Base-by-base conservation (phyloP, 2,113 vertebrate genomes). In the Eptatretus burgeri region DNA sequence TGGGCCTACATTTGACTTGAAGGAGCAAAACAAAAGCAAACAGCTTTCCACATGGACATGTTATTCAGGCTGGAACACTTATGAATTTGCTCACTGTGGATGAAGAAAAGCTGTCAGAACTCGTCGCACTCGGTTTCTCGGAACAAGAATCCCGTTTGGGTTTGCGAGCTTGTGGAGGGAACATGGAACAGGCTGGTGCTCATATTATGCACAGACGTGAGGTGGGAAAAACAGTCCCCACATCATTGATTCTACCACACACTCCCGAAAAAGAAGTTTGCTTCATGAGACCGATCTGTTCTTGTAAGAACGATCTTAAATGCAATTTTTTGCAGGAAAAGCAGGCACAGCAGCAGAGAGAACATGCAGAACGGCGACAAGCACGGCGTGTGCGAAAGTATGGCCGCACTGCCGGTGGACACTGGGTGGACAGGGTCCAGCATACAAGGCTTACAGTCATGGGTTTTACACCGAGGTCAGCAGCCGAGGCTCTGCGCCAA, bases 131-230 rank as follows among this genome's bases (percentile, higher is more conserved):
- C 73, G 87, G 89, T 0, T 98, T 84, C 71, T 79, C 77, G 0
- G 81, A 83, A 9, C 80, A 85, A 74, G 91, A 98, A 52, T 79
- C 82, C 49, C 83, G 91, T 1, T 77, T 98, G 1, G 83, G 82
- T 9, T 78, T 98, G 63, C 69, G 91, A 66, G 89, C 91, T 0
- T 91, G 84, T 69, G 73, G 76, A 0, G 87, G 88, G 20, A 75
- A 87, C 2, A 67, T 87, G 71, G 75, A 82, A 13, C 73, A 75
- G 0, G 89, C 91, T 3, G 82, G 77, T 14, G 67, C 68, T 11
- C 84, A 84, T 14, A 85, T 95, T 69, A 77, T 71, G 66, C 76
- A 70, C 72, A 77, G 80, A 69, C 81, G 78, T 74, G 77, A 85
- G 84, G 91, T 91, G 66, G 5, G 53, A n/a, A 10, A 56, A 41